A percentile compares a stretch with the other conserved stretches of the same genome.
These are phyloP conservation scores for Telmatochromis sp. DNA, from an alignment of 2,113 vertebrate genomes.

Conservation along the genomic window DNA sequence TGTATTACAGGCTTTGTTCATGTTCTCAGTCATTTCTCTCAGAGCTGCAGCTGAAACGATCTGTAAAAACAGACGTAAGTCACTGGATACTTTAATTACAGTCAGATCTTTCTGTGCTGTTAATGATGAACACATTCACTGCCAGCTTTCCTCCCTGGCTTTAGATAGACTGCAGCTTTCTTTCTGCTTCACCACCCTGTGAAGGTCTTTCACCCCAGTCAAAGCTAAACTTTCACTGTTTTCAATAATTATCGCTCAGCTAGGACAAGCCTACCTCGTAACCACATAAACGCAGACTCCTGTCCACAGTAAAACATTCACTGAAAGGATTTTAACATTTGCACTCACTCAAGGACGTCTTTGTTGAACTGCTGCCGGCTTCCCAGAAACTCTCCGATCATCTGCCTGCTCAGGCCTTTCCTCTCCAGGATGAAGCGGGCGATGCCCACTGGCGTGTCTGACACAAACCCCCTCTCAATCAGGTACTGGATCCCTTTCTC, in stretches of 20 bases:
- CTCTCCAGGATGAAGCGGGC: constrained; percentile 93
- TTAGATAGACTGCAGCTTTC: neutral
- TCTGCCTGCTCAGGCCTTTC: constrained; percentile 91
- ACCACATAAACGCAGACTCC: neutral
- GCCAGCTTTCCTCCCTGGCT: neutral
- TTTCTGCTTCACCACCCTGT: neutral
- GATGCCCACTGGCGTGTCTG: constrained; percentile 88
- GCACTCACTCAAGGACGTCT: constrained; percentile 86
- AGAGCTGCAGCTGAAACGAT: neutral
- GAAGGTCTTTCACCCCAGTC: neutral
- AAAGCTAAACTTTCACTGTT: neutral
- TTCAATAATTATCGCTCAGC: neutral
- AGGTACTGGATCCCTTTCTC: constrained; percentile 96
- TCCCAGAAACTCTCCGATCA: constrained; percentile 95
- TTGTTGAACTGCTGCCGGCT: constrained; percentile 95
- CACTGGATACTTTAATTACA: neutral
- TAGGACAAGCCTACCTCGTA: neutral
- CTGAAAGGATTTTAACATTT: neutral
- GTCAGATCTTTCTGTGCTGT: neutral
- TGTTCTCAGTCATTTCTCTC: neutral
- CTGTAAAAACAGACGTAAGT: neutral
- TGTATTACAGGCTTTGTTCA: neutral
- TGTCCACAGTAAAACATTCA: neutral
- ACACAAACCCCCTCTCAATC: constrained; percentile 89
- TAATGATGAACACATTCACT: neutral